Evolutionary conservation across 2,888 invertebrate species (phyloP).

Genomic region (Sepiola atlantica): DNA sequence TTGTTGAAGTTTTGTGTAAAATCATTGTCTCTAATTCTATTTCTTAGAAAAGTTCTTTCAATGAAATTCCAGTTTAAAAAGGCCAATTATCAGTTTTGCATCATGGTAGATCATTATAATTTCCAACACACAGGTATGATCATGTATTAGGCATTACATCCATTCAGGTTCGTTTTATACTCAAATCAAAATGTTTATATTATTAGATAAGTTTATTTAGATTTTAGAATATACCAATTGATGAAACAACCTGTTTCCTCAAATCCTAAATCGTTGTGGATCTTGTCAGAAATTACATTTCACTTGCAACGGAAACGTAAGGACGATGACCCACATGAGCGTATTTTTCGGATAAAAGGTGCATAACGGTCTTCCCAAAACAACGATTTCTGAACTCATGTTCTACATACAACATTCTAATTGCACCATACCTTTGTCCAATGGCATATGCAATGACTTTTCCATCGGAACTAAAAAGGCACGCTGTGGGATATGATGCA

Average conservation of each 20-base stretch:
- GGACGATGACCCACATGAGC: background rate
- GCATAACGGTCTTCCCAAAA: background rate
- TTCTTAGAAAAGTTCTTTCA: too few species aligned
- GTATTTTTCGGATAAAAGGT: background rate
- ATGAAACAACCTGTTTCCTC: background rate
- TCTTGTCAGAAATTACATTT: background rate
- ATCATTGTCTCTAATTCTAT: too few species aligned
- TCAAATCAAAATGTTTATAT: too few species aligned
- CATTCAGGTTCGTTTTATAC: too few species aligned
- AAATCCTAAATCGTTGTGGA: background rate
- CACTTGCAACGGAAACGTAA: background rate
- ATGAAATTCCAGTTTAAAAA: too few species aligned
- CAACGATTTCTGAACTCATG: background rate
- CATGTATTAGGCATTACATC: too few species aligned
- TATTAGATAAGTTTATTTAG: too few species aligned
- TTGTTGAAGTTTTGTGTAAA: too few species aligned
- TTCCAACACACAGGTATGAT: too few species aligned
- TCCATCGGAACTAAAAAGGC: background rate
- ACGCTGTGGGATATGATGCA: background rate
- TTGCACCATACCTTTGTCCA: background rate
- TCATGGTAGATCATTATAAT: too few species aligned
- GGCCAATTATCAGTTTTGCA: too few species aligned
- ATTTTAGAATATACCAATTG: background rate
- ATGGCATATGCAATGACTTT: background rate
- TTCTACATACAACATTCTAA: constrained; percentile 6